Evolutionary conservation across 2,797 vertebrate species (phyloP).

Genomic region (Gymnopithys bicolor): DNA sequence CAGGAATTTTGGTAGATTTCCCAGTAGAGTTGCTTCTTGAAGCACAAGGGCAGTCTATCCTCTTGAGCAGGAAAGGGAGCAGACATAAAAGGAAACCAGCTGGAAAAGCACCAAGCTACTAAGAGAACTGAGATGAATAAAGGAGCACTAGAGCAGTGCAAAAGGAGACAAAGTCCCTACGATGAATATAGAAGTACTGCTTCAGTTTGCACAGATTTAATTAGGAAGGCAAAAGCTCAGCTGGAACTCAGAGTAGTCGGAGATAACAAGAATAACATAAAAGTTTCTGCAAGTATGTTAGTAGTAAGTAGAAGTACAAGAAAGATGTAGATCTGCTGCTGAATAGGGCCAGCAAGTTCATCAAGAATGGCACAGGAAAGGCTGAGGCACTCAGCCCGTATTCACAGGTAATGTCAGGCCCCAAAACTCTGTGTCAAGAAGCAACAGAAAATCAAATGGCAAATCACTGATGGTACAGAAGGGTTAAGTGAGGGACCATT

Average conservation of each 20-base stretch:
- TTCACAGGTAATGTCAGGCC: neutral
- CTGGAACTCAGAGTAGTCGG: neutral
- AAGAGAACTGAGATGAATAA: neutral
- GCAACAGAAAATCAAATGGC: accelerated
- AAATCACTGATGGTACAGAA: neutral
- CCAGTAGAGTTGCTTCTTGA: neutral
- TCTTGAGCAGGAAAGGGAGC: neutral
- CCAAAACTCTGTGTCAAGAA: neutral
- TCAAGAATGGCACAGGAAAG: neutral
- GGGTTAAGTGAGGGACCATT: neutral
- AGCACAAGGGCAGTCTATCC: neutral
- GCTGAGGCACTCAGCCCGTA: neutral
- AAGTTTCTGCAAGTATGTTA: neutral
- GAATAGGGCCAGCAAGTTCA: neutral
- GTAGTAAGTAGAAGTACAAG: neutral
- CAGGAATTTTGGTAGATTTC: neutral
- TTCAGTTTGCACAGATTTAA: neutral
- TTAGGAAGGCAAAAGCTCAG: neutral
- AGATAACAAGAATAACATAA: neutral
- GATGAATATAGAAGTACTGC: neutral
- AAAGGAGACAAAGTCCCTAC: neutral
- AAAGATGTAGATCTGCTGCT: neutral
- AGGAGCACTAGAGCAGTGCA: neutral
- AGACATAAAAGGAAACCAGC: neutral
- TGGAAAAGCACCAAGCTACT: neutral